Conservation (phyloP, 1,140 invertebrate species). For the Zaprionus capensis region DNA sequence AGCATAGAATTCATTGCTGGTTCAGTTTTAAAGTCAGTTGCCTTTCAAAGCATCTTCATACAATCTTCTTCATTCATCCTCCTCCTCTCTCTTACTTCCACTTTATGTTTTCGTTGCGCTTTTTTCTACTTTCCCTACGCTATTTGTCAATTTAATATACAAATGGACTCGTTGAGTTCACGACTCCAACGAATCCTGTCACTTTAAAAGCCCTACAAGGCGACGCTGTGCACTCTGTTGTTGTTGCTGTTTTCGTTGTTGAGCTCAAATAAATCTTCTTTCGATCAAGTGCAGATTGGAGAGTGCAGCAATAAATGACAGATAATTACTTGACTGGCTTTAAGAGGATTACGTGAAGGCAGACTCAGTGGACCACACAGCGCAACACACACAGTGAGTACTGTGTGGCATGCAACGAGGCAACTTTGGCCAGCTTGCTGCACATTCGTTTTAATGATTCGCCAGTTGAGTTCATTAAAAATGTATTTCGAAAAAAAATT, state of each 20-base stretch:
- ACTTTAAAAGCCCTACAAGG: not conserved
- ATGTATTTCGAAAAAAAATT: constrained; percentile 46
- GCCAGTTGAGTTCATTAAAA: constrained; percentile 48
- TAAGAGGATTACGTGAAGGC: constrained; percentile 1
- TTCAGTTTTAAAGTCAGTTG: too few species aligned
- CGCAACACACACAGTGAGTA: not conserved
- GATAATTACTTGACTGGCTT: constrained; percentile 3
- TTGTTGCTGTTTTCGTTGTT: too few species aligned
- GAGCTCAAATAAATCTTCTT: constrained; percentile 5
- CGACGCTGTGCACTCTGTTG: not conserved
- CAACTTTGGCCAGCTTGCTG: constrained; percentile 36
- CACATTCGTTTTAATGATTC: constrained; percentile 40
- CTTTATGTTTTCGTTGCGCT: not conserved
- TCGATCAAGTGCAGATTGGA: constrained; percentile 2
- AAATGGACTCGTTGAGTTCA: constrained; percentile 16
- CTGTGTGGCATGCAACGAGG: constrained; percentile 10
- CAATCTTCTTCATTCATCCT: not conserved
- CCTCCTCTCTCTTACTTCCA: not conserved
- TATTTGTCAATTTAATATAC: constrained; percentile 39
- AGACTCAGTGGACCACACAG: constrained; percentile 23
- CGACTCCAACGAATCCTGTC: not conserved
- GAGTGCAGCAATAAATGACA: constrained; percentile 8
- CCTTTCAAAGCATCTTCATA: not conserved
- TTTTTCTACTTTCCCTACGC: constrained; percentile 16
- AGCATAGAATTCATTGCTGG: too few species aligned